Base-by-base conservation (phyloP, 2,888 invertebrate genomes). In the Tuberolachnus salignus region DNA sequence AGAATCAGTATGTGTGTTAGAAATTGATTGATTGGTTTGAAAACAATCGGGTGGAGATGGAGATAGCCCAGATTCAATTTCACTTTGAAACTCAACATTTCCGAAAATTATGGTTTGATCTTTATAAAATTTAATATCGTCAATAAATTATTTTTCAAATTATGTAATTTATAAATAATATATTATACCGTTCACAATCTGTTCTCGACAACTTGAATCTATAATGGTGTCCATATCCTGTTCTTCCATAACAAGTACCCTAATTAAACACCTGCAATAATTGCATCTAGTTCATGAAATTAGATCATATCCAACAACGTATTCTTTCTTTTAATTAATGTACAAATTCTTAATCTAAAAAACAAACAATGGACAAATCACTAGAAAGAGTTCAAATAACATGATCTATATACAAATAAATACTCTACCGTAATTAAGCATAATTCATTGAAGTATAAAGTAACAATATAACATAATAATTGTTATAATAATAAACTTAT, bases 61-160 rank as follows among this genome's bases (percentile, higher is more conserved):
- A 51, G 67, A 51, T 21, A 51, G 57, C 6, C 67, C 67, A 42
- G 78, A 78, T 23, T 69, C 78, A 19, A 59, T 61, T 69, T 78
- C 78, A 61, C n/a, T 78, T 59, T 78, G 57, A 51, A 46, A 67
- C 59, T 78, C 78, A 34, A 16, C 23, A 69, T 46, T 78, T 34
- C 34, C 69, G 16, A 49, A 19, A 9, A 26, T 6, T 4, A 4
- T 8, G 11, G 26, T 64, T 74, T 64, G 59, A 49, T 69, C 78
- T 78, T 21, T 49, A n/a, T 49, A 59, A 21, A 3, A 6, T 57
- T 19, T 3, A 61, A 51, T 73, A 13, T 11, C 3, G 16, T 14
- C 21, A 42, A 9, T 23, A 53, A 2, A 21, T n/a, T 59, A 26
- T 19, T 44, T 10, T 19, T 21, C 6, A n/a, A 55, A 55, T 9